Percentiles rank a stretch among this genome's conserved stretches.
Evolutionary conservation across 2,797 vertebrate species (phyloP).

Genomic region (Balearica regulorum): DNA sequence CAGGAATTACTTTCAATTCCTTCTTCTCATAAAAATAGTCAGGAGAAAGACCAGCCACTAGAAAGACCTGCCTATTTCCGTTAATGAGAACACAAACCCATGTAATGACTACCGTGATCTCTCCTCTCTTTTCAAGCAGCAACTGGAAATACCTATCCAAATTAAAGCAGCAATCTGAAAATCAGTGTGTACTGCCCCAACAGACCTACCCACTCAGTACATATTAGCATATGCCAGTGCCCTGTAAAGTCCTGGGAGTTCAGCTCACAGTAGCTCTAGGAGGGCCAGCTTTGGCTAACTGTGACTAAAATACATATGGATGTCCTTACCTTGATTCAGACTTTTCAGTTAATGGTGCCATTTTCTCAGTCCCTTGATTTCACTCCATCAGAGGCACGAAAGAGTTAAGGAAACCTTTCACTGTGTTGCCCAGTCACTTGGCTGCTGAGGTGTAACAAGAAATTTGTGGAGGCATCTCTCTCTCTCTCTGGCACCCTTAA

Average conservation of each 20-base stretch:
- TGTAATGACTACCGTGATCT: background rate
- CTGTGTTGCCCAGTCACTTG: background rate
- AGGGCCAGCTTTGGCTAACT: background rate
- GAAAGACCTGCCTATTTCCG: background rate
- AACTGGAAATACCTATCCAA: background rate
- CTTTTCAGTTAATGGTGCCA: constrained; percentile 61
- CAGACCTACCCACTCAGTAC: background rate
- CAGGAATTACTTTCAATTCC: background rate
- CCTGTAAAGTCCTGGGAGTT: background rate
- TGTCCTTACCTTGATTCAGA: constrained; percentile 48
- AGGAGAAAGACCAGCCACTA: background rate
- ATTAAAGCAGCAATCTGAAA: background rate
- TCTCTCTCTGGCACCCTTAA: constrained; percentile 46
- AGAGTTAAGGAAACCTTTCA: constrained; percentile 14
- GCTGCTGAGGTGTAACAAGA: constrained; percentile 9
- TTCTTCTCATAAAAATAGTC: background rate
- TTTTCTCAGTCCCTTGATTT: background rate
- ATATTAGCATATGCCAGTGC: background rate
- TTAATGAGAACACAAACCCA: background rate
- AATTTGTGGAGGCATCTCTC: constrained; percentile 27
- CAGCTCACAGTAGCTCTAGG: background rate
- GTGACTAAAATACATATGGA: background rate
- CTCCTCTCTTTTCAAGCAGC: background rate
- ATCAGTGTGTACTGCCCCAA: background rate
- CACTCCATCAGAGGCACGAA: background rate